Conservation (phyloP, 2,888 invertebrate genomes). For the Troides oblongomaculatus region DNA sequence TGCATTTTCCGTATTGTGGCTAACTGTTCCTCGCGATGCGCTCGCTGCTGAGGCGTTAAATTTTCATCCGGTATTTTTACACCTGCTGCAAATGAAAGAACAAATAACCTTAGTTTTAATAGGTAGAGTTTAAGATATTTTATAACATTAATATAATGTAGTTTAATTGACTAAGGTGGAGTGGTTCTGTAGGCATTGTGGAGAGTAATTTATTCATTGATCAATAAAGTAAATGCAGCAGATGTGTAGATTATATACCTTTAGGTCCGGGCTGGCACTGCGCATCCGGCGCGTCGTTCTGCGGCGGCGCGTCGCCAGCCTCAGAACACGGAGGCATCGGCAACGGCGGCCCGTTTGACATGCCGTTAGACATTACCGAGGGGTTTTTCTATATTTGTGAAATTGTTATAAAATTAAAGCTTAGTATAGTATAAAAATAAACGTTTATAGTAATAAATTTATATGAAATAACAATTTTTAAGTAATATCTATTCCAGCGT, state of each 20-base stretch:
- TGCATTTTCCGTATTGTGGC: constrained; percentile 96
- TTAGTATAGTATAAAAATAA: too few species aligned
- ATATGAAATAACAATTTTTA: too few species aligned
- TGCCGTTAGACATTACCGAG: constrained; percentile 76
- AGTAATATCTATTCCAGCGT: too few species aligned
- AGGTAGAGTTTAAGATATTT: too few species aligned
- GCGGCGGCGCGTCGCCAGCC: constrained; percentile 43
- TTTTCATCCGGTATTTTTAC: constrained; percentile 97
- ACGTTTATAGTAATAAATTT: too few species aligned
- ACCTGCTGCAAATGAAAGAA: constrained; percentile 58
- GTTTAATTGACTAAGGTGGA: not conserved
- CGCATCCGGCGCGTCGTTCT: constrained; percentile 37
- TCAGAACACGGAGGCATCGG: constrained; percentile 62
- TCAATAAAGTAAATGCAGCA: not conserved
- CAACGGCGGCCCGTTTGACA: constrained; percentile 66
- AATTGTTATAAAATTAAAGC: too few species aligned
- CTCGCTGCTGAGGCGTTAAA: constrained; percentile 96
- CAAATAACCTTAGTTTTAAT: too few species aligned
- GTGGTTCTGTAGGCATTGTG: not conserved
- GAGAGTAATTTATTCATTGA: too few species aligned
- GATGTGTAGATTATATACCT: constrained; percentile 48
- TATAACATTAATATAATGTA: too few species aligned
- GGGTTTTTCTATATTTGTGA: constrained; percentile 64
- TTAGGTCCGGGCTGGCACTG: constrained; percentile 66
- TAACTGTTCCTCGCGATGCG: constrained; percentile 95